phyloP scores from a whole-genome alignment of 2,113 vertebrate genomes.

The Pitta sordida region DNA sequence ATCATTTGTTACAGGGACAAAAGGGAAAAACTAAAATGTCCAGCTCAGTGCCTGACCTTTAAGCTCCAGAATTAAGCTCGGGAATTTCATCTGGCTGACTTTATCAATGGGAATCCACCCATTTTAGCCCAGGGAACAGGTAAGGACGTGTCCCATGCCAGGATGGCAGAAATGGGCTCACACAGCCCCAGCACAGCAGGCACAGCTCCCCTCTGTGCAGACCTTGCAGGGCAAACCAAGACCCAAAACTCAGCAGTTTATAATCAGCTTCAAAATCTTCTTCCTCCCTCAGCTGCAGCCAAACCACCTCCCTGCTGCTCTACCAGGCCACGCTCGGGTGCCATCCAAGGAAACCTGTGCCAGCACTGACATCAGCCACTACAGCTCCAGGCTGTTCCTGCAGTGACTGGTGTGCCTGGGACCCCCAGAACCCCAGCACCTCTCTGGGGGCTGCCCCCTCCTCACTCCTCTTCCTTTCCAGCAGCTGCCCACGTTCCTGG shows the following conservation, averaged over 20 bases:
- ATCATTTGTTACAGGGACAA: background rate
- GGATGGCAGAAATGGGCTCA: background rate
- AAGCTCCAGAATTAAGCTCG: background rate
- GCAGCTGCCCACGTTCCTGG: background rate
- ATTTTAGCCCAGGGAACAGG: background rate
- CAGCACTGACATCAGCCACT: background rate
- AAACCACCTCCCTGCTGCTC: background rate
- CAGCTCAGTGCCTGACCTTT: background rate
- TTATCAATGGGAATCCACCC: background rate
- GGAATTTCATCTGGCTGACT: background rate
- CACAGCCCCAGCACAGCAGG: background rate
- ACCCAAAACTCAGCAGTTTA: background rate
- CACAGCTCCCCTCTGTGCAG: background rate
- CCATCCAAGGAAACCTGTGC: background rate
- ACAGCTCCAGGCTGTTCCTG: background rate
- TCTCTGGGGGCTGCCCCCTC: accelerated
- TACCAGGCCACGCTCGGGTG: accelerated
- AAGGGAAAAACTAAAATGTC: background rate
- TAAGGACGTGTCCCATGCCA: accelerated
- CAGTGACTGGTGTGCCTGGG: background rate
- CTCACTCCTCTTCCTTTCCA: background rate
- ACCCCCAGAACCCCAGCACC: background rate
- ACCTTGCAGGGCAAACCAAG: background rate
- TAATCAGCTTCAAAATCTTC: background rate
- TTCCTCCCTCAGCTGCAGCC: background rate